Evolutionary conservation across 2,888 invertebrate genomes (phyloP).

Genomic region (Ectropis crepuscularia): DNA sequence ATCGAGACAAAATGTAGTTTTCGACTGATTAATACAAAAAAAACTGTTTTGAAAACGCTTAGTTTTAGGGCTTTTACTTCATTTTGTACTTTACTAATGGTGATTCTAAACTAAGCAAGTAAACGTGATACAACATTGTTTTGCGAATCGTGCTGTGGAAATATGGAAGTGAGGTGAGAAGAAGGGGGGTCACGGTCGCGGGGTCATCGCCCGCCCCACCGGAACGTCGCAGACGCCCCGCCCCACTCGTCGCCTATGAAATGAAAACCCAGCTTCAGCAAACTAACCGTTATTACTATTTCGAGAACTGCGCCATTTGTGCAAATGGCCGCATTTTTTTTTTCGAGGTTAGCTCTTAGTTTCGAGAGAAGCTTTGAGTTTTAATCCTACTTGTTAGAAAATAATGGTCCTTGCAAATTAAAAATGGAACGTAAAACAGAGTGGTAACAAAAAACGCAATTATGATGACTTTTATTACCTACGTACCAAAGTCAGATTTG

Average conservation of each 20-base stretch:
- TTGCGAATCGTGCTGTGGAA: neutral
- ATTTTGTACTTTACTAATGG: too few relatives aligned
- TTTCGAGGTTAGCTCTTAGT: too few relatives aligned
- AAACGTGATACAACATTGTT: too few relatives aligned
- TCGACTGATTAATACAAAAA: too few relatives aligned
- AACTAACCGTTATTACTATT: conserved; percentile 45
- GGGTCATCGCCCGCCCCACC: conserved; percentile 64
- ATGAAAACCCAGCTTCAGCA: conserved; percentile 43
- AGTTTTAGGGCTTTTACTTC: too few relatives aligned
- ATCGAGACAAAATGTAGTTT: too few relatives aligned
- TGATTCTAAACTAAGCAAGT: neutral
- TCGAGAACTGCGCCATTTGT: conserved; percentile 37
- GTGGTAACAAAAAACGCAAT: too few relatives aligned
- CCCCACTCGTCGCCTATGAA: conserved; percentile 46
- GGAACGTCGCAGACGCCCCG: conserved; percentile 56
- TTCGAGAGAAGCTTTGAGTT: neutral
- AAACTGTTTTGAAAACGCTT: too few relatives aligned
- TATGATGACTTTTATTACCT: too few relatives aligned
- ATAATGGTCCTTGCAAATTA: neutral
- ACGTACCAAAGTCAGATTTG: too few relatives aligned
- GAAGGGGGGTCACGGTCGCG: conserved; percentile 75
- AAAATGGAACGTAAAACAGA: neutral
- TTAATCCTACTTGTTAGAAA: neutral
- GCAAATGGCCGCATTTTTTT: conserved; percentile 17
- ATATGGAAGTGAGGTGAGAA: conserved; percentile 35